Conservation (phyloP, 2,797 vertebrate genomes). For the Peromyscus aztecus region DNA sequence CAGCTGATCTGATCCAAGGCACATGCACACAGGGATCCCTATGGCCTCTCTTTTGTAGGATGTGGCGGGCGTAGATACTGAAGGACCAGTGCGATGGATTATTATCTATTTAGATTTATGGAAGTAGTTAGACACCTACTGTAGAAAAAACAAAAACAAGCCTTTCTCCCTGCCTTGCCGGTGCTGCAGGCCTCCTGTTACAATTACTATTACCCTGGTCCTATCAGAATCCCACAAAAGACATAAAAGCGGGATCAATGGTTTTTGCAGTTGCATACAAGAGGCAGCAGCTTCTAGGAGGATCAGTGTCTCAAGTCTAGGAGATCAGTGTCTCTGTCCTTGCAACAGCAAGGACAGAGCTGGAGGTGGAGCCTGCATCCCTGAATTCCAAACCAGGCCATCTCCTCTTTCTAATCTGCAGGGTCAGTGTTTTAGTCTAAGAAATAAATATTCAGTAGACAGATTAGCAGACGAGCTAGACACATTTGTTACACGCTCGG, state of each 20-base stretch:
- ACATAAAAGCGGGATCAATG: too few relatives aligned
- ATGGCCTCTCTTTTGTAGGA: fast-evolving
- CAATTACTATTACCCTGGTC: background rate
- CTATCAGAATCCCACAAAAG: background rate
- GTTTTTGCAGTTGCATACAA: background rate
- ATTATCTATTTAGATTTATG: background rate
- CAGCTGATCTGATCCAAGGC: background rate
- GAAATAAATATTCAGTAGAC: background rate
- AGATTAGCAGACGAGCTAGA: background rate
- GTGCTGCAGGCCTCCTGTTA: background rate
- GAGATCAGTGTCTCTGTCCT: too few relatives aligned
- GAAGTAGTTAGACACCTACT: background rate
- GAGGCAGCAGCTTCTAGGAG: background rate
- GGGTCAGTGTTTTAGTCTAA: background rate
- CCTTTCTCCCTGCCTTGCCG: background rate
- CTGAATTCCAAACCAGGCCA: background rate
- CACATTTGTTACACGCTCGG: background rate
- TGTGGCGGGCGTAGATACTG: background rate
- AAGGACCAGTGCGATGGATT: too few relatives aligned
- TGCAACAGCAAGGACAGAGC: background rate
- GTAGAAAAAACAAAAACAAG: background rate
- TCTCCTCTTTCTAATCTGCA: background rate
- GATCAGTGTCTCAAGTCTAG: background rate
- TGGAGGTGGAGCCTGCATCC: too few relatives aligned
- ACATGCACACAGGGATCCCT: too few relatives aligned